These are phyloP conservation scores for Cynopterus brachyotis DNA, from an alignment of 2,113 vertebrate species.

Conservation along the genomic window DNA sequence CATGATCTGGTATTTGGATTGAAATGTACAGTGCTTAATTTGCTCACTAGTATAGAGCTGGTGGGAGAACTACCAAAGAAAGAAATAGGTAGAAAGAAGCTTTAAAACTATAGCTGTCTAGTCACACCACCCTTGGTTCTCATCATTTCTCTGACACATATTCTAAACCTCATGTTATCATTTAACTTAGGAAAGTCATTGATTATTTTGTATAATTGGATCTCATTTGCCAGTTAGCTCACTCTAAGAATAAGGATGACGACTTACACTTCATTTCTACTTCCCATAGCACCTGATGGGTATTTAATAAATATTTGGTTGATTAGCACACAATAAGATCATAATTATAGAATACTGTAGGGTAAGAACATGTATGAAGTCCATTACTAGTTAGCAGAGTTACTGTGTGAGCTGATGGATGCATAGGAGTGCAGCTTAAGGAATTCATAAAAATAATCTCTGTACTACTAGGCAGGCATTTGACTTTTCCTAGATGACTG, in stretches of 20 bases:
- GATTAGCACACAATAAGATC: background rate
- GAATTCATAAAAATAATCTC: background rate
- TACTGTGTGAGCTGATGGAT: background rate
- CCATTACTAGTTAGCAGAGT: background rate
- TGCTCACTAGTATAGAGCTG: background rate
- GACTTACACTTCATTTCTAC: background rate
- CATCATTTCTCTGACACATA: background rate
- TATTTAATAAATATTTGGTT: constrained; percentile 17
- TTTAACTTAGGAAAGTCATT: background rate
- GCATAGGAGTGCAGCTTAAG: background rate
- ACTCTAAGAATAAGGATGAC: background rate
- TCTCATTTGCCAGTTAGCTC: background rate
- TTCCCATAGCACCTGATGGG: background rate
- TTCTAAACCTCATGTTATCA: background rate
- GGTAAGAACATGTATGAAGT: background rate
- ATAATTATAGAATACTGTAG: background rate
- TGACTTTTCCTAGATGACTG: background rate
- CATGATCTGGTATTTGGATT: background rate
- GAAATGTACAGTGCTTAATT: background rate
- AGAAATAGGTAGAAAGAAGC: background rate
- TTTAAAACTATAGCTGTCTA: background rate
- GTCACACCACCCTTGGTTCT: background rate
- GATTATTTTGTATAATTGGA: background rate
- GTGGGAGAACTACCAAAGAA: background rate
- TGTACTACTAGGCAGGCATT: background rate